These are phyloP conservation scores for Sprattus sprattus DNA, from an alignment of 2,113 vertebrate species.

Conservation along the genomic window DNA sequence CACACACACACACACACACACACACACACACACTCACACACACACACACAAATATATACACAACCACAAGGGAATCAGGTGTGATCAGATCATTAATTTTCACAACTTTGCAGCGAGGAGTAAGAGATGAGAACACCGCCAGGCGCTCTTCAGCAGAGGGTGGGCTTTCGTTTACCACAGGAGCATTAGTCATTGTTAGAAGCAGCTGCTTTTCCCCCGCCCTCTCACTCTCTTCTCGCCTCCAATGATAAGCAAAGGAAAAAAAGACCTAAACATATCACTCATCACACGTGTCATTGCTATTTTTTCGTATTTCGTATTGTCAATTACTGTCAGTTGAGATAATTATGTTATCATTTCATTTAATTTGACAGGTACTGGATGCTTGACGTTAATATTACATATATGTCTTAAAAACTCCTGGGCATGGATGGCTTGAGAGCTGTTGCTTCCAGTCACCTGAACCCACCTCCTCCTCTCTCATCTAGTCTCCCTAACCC, in stretches of 20 bases:
- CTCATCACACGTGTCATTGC: neutral
- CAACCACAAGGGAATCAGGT: neutral
- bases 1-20: slow-evolving; percentile 17
- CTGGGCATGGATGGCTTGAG: neutral
- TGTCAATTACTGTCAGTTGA: neutral
- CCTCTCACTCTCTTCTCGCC: neutral
- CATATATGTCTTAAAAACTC: neutral
- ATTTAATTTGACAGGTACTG: neutral
- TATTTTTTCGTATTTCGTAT: neutral
- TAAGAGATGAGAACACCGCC: slow-evolving; percentile 24
- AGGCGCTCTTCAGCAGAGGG: neutral
- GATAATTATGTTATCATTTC: neutral
- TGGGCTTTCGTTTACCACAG: neutral
- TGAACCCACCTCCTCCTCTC: too few relatives aligned
- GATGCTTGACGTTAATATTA: neutral
- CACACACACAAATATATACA: slow-evolving; percentile 27
- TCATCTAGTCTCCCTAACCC: too few relatives aligned
- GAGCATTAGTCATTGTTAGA: slow-evolving; percentile 5
- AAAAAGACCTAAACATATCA: neutral
- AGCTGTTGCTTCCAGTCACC: neutral
- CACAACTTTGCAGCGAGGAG: slow-evolving; percentile 24
- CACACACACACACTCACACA: slow-evolving; percentile 26
- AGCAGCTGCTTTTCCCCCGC: neutral
- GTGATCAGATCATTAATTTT: slow-evolving; percentile 39
- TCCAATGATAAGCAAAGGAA: neutral